A percentile compares a stretch with the other conserved stretches of the same genome.
phyloP scores from a whole-genome alignment of 2,888 invertebrate species.

The Meteorus colon region DNA sequence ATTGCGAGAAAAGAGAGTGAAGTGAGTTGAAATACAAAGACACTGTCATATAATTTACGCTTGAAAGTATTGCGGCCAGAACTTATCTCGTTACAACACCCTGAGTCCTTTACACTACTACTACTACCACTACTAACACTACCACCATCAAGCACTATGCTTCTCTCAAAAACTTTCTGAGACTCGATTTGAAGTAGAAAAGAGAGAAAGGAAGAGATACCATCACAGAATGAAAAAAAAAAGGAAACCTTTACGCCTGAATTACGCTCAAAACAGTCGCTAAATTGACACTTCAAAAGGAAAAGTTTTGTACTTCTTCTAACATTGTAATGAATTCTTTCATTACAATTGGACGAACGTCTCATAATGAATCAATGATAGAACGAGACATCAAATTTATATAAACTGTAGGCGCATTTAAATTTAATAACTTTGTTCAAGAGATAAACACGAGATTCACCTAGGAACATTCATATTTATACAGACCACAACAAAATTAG shows the following conservation, averaged over 20 bases:
- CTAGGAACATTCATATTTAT: no score
- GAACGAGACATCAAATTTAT: neutral
- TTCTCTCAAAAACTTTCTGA: constrained; percentile 34
- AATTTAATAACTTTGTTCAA: no score
- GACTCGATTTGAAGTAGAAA: constrained; percentile 27
- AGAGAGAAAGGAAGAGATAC: neutral
- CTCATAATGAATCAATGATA: neutral
- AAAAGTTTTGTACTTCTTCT: constrained; percentile 24
- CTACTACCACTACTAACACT: neutral
- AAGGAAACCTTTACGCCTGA: constrained; percentile 36
- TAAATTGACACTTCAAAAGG: constrained; percentile 34
- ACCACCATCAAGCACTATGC: neutral
- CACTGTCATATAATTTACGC: constrained; percentile 33
- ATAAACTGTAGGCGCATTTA: no score
- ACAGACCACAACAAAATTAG: no score
- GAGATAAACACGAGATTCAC: no score
- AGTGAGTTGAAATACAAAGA: constrained; percentile 12
- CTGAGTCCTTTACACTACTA: constrained; percentile 25
- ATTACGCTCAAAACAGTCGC: constrained; percentile 6
- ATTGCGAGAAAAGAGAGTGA: neutral
- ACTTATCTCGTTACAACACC: constrained; percentile 43
- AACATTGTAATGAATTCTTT: constrained; percentile 2
- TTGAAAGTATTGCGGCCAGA: constrained; percentile 39
- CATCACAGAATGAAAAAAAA: neutral
- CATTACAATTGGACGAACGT: neutral